These are phyloP conservation scores for Heliconius melpomene DNA, from an alignment of 1,140 invertebrate species.

Conservation along the genomic window DNA sequence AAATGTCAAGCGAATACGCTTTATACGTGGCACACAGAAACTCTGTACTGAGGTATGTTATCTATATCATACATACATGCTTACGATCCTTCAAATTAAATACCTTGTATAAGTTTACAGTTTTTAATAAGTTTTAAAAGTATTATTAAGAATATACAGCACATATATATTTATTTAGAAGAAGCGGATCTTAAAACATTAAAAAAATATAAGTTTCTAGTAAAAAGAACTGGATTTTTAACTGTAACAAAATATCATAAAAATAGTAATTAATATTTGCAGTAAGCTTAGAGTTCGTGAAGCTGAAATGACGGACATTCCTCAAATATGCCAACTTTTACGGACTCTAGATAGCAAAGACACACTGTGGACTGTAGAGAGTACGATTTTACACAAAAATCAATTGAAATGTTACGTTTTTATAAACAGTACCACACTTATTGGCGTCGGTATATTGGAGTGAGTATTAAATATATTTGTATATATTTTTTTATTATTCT, in stretches of 20 bases:
- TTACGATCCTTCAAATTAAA: no score
- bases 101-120: no score
- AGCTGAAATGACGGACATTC: constrained; percentile 62
- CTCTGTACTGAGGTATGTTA: constrained; percentile 75
- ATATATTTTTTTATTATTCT: constrained; percentile 10
- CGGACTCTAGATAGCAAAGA: constrained; percentile 56
- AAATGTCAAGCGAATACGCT: constrained; percentile 82
- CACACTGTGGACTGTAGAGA: constrained; percentile 59
- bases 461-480: constrained; percentile 40
- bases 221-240: no score
- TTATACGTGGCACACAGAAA: constrained; percentile 84
- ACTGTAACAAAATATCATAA: no score
- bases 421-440: constrained; percentile 56
- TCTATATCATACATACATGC: no score
- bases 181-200: no score
- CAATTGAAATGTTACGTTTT: constrained; percentile 68
- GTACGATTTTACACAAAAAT: constrained; percentile 51
- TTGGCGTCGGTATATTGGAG: constrained; percentile 66
- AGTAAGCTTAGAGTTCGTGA: constrained; percentile 62
- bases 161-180: no score
- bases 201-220: no score
- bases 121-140: no score
- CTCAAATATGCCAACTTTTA: constrained; percentile 57
- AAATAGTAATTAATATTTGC: background rate
- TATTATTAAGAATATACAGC: no score